phyloP scores from a whole-genome alignment of 53 echinoderm and acorn worm species.

The Paracentrotus lividus region DNA sequence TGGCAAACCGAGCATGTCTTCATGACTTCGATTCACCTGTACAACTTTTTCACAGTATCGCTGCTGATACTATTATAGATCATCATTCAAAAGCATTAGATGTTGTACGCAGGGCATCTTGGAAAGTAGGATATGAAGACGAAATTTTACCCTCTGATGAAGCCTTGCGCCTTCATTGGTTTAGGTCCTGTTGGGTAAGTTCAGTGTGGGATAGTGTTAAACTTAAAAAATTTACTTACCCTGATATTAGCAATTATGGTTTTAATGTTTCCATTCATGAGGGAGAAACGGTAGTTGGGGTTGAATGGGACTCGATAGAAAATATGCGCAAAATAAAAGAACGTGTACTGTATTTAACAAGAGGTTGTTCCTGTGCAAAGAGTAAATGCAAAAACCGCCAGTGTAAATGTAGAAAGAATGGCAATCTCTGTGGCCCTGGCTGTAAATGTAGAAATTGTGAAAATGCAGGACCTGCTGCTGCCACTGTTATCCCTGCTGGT shows the following conservation, averaged over 20 bases:
- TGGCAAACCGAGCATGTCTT: conserved; percentile 61
- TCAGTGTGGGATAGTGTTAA: conserved; percentile 71
- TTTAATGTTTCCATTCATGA: conserved; percentile 27
- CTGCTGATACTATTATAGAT: neutral
- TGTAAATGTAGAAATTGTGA: too few relatives aligned
- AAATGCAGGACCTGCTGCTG: too few relatives aligned
- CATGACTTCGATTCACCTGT: conserved; percentile 69
- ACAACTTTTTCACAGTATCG: conserved; percentile 64
- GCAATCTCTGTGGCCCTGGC: too few relatives aligned
- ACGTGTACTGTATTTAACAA: conserved; percentile 69
- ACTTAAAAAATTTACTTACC: conserved; percentile 44
- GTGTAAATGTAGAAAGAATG: conserved; percentile 72
- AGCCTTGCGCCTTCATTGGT: conserved; percentile 77
- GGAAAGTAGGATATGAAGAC: conserved; percentile 72
- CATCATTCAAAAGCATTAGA: conserved; percentile 61
- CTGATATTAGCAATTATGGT: conserved; percentile 68
- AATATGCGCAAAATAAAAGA: conserved; percentile 58
- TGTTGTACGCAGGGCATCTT: conserved; percentile 71
- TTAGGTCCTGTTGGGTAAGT: conserved; percentile 79
- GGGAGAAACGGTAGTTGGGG: conserved; percentile 37
- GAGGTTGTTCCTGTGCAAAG: conserved; percentile 76
- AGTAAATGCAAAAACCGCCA: conserved; percentile 65
- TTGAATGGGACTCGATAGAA: conserved; percentile 61
- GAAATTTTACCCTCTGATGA: conserved; percentile 74
- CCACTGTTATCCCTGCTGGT: too few relatives aligned